Percentiles rank a stretch among this genome's conserved stretches.
Conservation (phyloP, 2,797 vertebrate species). For the Scarus forsteni region DNA sequence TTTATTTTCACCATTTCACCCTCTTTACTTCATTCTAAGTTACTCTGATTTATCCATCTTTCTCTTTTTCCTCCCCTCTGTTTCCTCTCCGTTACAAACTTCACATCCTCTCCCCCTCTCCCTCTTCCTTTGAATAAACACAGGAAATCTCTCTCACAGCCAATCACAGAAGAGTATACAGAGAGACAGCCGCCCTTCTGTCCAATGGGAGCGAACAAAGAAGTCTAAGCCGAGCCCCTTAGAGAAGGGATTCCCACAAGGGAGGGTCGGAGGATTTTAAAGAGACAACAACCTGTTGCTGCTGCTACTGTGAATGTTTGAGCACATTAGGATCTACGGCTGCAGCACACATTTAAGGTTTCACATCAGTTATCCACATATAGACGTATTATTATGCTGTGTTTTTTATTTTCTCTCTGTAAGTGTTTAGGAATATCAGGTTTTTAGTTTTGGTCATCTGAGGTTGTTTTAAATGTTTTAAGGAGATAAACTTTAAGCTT, state of each 20-base stretch:
- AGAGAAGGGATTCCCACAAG: conserved; percentile 1
- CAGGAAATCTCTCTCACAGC: conserved; percentile 82
- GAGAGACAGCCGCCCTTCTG: conserved; percentile 28
- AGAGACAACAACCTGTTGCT: conserved; percentile 57
- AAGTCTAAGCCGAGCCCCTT: background rate
- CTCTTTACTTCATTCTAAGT: background rate
- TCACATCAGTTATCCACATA: too few relatives aligned
- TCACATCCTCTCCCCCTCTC: conserved; percentile 4
- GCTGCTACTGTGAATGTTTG: background rate
- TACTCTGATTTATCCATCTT: background rate
- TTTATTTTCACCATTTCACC: background rate
- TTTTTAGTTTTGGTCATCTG: too few relatives aligned
- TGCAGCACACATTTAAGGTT: too few relatives aligned
- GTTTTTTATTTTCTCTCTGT: too few relatives aligned
- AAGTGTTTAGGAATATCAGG: too few relatives aligned
- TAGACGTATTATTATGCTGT: too few relatives aligned
- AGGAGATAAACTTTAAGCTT: too few relatives aligned
- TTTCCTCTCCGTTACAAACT: conserved; percentile 32
- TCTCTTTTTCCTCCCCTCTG: background rate
- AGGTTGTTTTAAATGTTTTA: too few relatives aligned
- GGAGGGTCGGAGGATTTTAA: conserved; percentile 64
- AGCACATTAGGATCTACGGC: background rate
- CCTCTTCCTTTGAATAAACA: conserved; percentile 87
- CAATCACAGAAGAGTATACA: conserved; percentile 74
- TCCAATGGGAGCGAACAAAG: conserved; percentile 39